Base-by-base conservation (phyloP, 2,797 vertebrate genomes). In the Astyanax mexicanus region DNA sequence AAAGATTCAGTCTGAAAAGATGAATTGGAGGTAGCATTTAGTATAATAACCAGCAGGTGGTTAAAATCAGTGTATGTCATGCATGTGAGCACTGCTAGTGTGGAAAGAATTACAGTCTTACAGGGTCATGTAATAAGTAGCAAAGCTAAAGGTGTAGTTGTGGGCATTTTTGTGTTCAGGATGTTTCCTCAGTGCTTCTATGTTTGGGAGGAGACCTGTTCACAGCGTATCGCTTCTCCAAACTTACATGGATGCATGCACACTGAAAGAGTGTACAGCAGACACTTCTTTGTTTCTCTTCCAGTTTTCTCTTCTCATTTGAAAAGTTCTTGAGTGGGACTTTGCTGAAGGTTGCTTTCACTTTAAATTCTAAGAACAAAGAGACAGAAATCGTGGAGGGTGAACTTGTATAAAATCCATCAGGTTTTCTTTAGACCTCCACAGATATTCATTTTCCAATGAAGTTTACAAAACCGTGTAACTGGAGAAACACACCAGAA, bases 251-350 rank as follows among this genome's bases (percentile, higher is more conserved):
- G 49, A 72, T 44, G 17, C 44, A 55, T 68, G 74, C 69, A 80
- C 69, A 75, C 75, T 72, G 38, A 61, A 78, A 80, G 74, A 85
- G 49, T 25, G 4, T 27, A 17, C n/a, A 27, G 42, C 44, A 67
- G 65, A 69, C 73, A 85, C 81, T 85, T 86, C 85, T 75, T 78
- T 72, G 38, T 86, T 86, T 86, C 85, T 85, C 79, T 85, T 86
- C 85, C 77, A 82, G 82, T 79, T 86, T 86, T 86, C 71, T 83
- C 74, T 85, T 86, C 82, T 78, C 82, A 66, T 71, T 66, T 74
- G 78, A 79, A 75, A 78, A 60, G 61, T 61, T 21, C 49, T 66
- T 32, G 42, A 58, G 57, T 25, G 54, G 32, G 42, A 58, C 49
- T 60, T 38, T 1, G 32, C 7, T 29, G 23, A 23, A 60, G 21